Evolutionary conservation across 2,797 vertebrate species (phyloP).

Genomic region (Atherinosoma microstoma): DNA sequence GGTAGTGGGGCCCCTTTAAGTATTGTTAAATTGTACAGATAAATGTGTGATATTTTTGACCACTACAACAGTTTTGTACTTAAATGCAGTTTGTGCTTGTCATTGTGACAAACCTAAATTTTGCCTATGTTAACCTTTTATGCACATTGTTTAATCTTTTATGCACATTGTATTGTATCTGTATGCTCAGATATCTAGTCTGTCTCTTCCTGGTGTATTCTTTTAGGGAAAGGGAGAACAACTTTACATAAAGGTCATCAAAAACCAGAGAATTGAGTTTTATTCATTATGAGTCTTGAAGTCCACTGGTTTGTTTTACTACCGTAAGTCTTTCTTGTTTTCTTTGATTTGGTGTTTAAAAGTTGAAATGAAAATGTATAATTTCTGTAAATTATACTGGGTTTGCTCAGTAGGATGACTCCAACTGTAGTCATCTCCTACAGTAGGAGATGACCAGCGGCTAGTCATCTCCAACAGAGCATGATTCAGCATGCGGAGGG

Average conservation of each 20-base stretch:
- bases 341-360: background rate
- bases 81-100: constrained; percentile 88
- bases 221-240: constrained; percentile 85
- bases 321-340: background rate
- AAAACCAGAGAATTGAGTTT: constrained; percentile 41
- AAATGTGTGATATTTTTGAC: constrained; percentile 92
- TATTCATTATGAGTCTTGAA: background rate
- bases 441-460: too few species aligned
- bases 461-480: constrained; percentile 65
- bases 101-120: constrained; percentile 87
- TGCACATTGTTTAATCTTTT: constrained; percentile 87
- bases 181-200: constrained; percentile 89
- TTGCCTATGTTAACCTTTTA: constrained; percentile 87
- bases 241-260: constrained; percentile 88
- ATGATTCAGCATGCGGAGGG: constrained; percentile 80
- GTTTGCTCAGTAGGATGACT: background rate
- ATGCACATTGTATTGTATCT: constrained; percentile 89
- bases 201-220: constrained; percentile 85
- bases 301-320: constrained; percentile 8
- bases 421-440: too few species aligned
- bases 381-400: background rate
- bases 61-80: constrained; percentile 91
- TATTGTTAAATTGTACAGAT: constrained; percentile 90
- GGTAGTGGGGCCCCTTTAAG: constrained; percentile 73
- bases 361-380: background rate